Conservation (phyloP, 2,888 invertebrate species). For the Oscheius myriophilus region DNA sequence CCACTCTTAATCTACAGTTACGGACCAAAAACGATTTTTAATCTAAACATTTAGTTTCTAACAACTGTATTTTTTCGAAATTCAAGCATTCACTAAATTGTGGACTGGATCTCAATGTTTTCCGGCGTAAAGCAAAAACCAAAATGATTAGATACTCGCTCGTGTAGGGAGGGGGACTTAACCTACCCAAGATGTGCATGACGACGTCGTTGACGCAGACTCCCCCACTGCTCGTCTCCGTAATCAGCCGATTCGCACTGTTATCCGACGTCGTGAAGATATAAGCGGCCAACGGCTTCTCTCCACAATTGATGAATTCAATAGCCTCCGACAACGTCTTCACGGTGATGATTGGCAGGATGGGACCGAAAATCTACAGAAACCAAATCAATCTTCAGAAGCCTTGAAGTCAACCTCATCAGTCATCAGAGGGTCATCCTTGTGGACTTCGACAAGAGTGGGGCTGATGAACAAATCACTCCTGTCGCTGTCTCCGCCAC, state of each 20-base stretch:
- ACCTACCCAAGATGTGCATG: slow-evolving; percentile 6
- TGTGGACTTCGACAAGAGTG: slow-evolving; percentile 80
- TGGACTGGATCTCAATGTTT: too few species aligned
- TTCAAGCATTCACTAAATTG: too few species aligned
- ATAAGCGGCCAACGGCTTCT: slow-evolving; percentile 89
- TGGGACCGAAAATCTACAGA: slow-evolving; percentile 88
- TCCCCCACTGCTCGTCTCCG: slow-evolving; percentile 83
- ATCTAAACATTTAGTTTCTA: too few species aligned
- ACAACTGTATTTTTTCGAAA: too few species aligned
- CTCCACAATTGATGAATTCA: slow-evolving; percentile 81
- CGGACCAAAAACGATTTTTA: too few species aligned
- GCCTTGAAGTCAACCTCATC: slow-evolving; percentile 77
- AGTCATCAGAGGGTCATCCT: slow-evolving; percentile 77
- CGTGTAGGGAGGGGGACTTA: too few species aligned
- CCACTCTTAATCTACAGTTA: too few species aligned
- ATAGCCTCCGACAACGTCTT: slow-evolving; percentile 88
- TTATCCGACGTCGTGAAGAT: slow-evolving; percentile 81
- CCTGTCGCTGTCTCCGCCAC: slow-evolving; percentile 77
- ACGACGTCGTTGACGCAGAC: slow-evolving; percentile 83
- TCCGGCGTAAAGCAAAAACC: too few species aligned
- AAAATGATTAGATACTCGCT: too few species aligned
- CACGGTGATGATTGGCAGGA: slow-evolving; percentile 87
- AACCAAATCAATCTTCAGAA: neutral
- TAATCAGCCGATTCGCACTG: slow-evolving; percentile 78
- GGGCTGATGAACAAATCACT: slow-evolving; percentile 85